Base-by-base conservation (phyloP, 1,140 invertebrate species). In the Papilio xuthus region DNA sequence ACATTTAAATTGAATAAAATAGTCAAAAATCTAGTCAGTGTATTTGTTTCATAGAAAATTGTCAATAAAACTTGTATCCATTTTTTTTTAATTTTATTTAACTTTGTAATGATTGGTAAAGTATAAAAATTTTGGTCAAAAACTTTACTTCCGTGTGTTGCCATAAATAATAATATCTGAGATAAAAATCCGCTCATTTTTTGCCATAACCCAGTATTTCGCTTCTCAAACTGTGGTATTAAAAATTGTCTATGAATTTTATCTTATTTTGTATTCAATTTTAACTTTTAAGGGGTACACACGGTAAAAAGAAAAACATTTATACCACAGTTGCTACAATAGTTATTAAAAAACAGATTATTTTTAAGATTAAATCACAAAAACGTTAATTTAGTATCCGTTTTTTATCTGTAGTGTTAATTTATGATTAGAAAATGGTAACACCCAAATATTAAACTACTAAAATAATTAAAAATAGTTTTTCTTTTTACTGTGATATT, bases 191-290 rank as follows among this genome's bases (percentile, higher is more conserved):
- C 4, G 1, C 20, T 41, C 41, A 26, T 23, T 42, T 73, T 8
- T 6, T 23, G 23, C 20, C 23, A n/a, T 37, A 47, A 53, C 12
- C 20, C 32, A 37, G 73, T 42, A 23, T 28, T n/a, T 32, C 63
- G 74, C 53, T 63, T 76, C 53, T 76, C 74, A 76, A 76, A 76
- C 74, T 76, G 74, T 76, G 74, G 74, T 76, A 76, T 76, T 50
- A 47, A 76, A 60, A 56, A 75, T 75, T 75, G 53, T 76, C 9
- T 76, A 76, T 60, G 37, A 37, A 60, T 76, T 63, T 23, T 76
- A 63, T 53, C 56, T 63, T 63, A 42, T 44, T 63, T 37, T 41
- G 56, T 60, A 76, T 76, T 72, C 10, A 74, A 74, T 74, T 60
- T 15, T 42, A 37, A 42, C 7, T 60, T n/a, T n/a, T 32, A 53